A percentile compares a stretch with the other conserved stretches of the same genome.
Evolutionary conservation across 2,113 vertebrate genomes (phyloP).

Genomic region (Psilopsiagon aymara): DNA sequence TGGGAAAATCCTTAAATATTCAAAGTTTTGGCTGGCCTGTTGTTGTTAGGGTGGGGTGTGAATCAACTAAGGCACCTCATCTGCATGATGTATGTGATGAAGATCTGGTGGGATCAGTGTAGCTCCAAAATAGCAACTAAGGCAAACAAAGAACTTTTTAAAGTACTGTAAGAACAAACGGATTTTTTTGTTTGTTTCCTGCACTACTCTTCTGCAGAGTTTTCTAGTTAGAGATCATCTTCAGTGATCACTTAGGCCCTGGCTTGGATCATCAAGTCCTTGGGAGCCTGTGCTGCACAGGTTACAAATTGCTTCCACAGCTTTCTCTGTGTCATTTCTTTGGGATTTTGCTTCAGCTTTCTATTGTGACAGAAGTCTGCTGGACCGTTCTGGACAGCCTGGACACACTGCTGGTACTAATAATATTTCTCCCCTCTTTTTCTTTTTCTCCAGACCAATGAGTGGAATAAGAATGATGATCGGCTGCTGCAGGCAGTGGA

Average conservation of each 20-base stretch:
- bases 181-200: background rate
- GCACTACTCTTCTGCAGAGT: background rate
- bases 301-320: background rate
- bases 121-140: background rate
- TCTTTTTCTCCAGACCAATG: conserved; percentile 81
- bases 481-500: conserved; percentile 95
- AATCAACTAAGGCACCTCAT: background rate
- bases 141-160: background rate
- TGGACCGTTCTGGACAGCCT: background rate
- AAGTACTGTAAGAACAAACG: background rate
- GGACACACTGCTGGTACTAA: background rate
- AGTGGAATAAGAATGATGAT: conserved; percentile 98
- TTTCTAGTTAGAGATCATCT: background rate
- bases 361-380: background rate
- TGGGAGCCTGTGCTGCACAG: background rate
- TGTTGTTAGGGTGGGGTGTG: background rate
- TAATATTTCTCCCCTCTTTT: background rate
- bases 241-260: background rate
- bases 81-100: background rate
- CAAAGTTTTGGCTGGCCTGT: background rate
- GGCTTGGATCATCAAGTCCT: background rate
- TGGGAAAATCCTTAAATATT: background rate
- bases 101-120: background rate
- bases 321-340: background rate
- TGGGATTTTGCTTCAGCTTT: conserved; percentile 9